Evolutionary conservation across 2,888 invertebrate species (phyloP).

Genomic region (Agrenia bidenticulata): DNA sequence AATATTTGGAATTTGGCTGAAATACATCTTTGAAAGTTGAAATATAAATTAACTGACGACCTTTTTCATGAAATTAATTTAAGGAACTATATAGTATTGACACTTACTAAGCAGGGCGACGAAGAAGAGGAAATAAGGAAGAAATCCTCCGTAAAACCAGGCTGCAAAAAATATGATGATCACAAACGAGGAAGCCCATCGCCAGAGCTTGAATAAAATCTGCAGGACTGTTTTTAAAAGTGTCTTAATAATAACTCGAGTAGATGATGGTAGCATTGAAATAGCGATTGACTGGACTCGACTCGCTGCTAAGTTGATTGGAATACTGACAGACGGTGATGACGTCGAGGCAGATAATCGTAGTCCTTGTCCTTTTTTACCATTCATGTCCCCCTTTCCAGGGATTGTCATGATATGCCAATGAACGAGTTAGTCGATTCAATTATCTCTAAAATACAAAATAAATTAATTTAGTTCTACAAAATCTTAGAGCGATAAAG

Average conservation of each 20-base stretch:
- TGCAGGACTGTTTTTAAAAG: conserved; percentile 47
- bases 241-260: conserved; percentile 19
- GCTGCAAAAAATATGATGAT: conserved; percentile 48
- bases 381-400: conserved; percentile 5
- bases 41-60: too few species aligned
- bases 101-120: conserved; percentile 49
- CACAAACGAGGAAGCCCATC: conserved; percentile 49
- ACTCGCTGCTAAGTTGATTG: not conserved
- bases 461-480: too few species aligned
- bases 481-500: too few species aligned
- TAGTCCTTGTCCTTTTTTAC: conserved; percentile 7
- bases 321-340: not conserved
- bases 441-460: too few species aligned
- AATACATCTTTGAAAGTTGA: too few species aligned
- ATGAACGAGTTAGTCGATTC: too few species aligned
- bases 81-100: too few species aligned
- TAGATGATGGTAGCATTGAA: conserved; percentile 12
- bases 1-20: too few species aligned
- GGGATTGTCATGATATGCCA: conserved; percentile 3
- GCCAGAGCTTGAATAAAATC: conserved; percentile 48
- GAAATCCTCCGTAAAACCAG: conserved; percentile 51
- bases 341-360: not conserved
- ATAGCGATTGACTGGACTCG: not conserved
- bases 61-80: too few species aligned
- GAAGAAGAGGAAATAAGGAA: conserved; percentile 44